Evolutionary conservation across 2,797 vertebrate species (phyloP).

Genomic region (Manis javanica): DNA sequence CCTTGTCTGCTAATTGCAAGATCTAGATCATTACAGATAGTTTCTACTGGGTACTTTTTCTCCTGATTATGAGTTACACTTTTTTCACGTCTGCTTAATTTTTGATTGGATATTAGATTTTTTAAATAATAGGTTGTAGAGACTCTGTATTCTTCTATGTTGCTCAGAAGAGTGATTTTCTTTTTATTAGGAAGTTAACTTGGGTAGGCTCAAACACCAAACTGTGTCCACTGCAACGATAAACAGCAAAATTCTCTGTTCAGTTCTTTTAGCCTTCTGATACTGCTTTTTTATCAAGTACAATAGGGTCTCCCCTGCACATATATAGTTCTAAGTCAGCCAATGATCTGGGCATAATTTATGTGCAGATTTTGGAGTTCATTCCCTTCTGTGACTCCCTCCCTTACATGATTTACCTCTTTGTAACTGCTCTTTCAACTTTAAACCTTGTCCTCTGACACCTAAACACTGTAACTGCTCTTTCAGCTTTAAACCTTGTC

Average conservation of each 20-base stretch:
- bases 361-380: background rate
- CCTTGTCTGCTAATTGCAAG: background rate
- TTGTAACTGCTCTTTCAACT: background rate
- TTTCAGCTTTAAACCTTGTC: background rate
- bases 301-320: background rate
- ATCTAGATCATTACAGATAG: background rate
- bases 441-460: background rate
- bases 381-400: background rate
- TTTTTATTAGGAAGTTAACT: background rate
- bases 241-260: background rate
- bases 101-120: background rate
- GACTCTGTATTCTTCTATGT: background rate
- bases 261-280: background rate
- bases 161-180: constrained; percentile 5
- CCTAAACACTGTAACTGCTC: background rate
- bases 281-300: background rate
- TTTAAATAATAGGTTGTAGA: background rate
- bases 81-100: background rate
- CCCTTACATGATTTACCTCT: background rate
- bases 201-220: background rate
- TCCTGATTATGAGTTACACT: background rate
- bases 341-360: background rate
- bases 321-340: background rate
- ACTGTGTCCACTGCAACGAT: background rate
- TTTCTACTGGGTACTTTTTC: background rate